phyloP scores from a whole-genome alignment of 1,140 invertebrate genomes.

The Mamestra configurata region DNA sequence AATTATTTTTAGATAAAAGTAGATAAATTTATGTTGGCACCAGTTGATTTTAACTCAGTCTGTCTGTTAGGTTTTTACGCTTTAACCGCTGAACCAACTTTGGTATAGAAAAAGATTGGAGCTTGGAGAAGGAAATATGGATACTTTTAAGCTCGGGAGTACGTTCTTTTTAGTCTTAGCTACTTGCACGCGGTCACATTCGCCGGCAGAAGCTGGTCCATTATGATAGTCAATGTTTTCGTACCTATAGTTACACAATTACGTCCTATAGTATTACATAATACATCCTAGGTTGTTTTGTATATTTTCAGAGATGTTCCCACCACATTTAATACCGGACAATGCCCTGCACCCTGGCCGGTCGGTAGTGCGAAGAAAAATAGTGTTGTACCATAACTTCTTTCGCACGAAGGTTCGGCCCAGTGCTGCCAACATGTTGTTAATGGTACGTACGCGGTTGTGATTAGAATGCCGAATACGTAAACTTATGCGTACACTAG shows the following conservation, averaged over 20 bases:
- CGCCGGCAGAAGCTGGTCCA: too few relatives aligned
- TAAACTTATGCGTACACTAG: too few relatives aligned
- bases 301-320: conserved; percentile 80
- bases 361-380: conserved; percentile 90
- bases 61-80: too few relatives aligned
- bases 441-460: conserved; percentile 90
- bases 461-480: background rate
- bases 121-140: background rate
- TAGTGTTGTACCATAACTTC: conserved; percentile 93
- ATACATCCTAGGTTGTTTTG: conserved; percentile 31
- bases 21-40: too few relatives aligned
- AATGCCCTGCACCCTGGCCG: conserved; percentile 88
- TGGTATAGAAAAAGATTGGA: background rate
- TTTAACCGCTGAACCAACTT: background rate
- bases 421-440: conserved; percentile 93
- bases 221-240: background rate
- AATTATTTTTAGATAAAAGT: too few relatives aligned
- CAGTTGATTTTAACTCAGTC: too few relatives aligned
- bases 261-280: background rate
- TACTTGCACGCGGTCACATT: background rate
- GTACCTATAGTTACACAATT: background rate
- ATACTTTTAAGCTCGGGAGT: background rate
- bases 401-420: conserved; percentile 93
- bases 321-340: conserved; percentile 89
- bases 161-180: too few relatives aligned